phyloP scores from a whole-genome alignment of 2,113 vertebrate species.

The Chrysochloris asiatica region DNA sequence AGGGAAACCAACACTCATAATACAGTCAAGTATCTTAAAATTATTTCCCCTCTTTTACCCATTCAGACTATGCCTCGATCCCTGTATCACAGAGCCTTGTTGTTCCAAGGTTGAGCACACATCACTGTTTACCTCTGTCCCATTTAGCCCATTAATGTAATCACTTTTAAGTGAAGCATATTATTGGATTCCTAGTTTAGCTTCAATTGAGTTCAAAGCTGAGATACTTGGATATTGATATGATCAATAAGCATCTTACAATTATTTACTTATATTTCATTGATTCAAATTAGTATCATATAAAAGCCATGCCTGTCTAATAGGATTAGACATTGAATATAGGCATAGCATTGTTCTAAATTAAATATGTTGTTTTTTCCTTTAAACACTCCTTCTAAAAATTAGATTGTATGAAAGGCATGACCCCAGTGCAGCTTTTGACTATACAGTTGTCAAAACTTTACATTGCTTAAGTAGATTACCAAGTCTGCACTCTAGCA shows the following conservation, averaged over 20 bases:
- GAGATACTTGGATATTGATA: slow-evolving; percentile 66
- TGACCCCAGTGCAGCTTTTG: background rate
- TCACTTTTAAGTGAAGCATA: slow-evolving; percentile 68
- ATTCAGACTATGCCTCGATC: too few species aligned
- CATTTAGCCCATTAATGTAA: slow-evolving; percentile 54
- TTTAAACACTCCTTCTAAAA: background rate
- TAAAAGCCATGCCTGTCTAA: slow-evolving; percentile 70
- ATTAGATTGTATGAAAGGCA: background rate
- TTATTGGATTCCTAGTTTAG: slow-evolving; percentile 54
- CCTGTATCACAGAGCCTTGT: too few species aligned
- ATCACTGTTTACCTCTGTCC: too few species aligned
- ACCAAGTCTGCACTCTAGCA: background rate
- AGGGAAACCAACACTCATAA: too few species aligned
- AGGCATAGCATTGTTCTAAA: slow-evolving; percentile 38
- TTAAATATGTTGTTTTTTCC: background rate
- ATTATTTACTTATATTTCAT: slow-evolving; percentile 77
- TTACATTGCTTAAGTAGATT: background rate
- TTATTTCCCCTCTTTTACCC: too few species aligned
- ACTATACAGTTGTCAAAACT: background rate
- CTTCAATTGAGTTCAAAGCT: slow-evolving; percentile 57
- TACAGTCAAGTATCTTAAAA: too few species aligned
- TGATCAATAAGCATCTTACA: slow-evolving; percentile 73
- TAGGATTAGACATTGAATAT: slow-evolving; percentile 69
- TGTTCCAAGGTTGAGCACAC: too few species aligned
- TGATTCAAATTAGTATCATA: slow-evolving; percentile 76